These are phyloP conservation scores for Lutjanus erythropterus DNA, from an alignment of 2,113 vertebrate genomes.

Conservation along the genomic window DNA sequence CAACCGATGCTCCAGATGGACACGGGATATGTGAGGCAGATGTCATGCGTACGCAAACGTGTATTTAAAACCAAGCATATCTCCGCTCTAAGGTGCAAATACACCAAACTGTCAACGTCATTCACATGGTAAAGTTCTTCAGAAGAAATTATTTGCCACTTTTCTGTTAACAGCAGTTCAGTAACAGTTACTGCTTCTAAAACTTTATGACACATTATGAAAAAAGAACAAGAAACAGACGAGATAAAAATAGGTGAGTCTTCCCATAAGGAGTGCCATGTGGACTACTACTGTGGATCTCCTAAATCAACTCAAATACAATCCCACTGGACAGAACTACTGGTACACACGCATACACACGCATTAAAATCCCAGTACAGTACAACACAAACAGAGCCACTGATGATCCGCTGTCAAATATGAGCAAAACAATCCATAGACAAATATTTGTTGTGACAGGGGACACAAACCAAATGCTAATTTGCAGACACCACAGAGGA, in stretches of 20 bases:
- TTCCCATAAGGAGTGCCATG: constrained; percentile 52
- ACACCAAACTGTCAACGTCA: too few species aligned
- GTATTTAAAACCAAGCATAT: too few species aligned
- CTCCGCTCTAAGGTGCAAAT: too few species aligned
- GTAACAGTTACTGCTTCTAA: not conserved
- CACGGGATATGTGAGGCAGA: too few species aligned
- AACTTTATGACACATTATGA: not conserved
- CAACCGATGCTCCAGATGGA: too few species aligned
- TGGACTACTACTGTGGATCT: constrained; percentile 32
- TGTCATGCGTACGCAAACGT: too few species aligned
- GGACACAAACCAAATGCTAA: constrained; percentile 73
- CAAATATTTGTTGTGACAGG: constrained; percentile 77
- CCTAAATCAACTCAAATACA: constrained; percentile 34
- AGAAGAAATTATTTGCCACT: not conserved
- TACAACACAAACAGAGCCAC: constrained; percentile 50
- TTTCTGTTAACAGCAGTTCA: not conserved
- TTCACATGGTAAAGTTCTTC: not conserved
- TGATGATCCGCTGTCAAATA: constrained; percentile 71
- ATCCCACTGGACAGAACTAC: constrained; percentile 45
- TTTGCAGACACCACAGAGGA: constrained; percentile 62
- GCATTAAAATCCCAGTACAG: constrained; percentile 30
- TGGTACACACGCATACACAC: constrained; percentile 17
- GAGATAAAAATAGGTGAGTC: constrained; percentile 39
- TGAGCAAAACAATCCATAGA: constrained; percentile 71
- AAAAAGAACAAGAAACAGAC: not conserved